Percentiles rank a stretch among this genome's conserved stretches.
Evolutionary conservation across 2,113 vertebrate genomes (phyloP).

Genomic region (Phainopepla nitens): DNA sequence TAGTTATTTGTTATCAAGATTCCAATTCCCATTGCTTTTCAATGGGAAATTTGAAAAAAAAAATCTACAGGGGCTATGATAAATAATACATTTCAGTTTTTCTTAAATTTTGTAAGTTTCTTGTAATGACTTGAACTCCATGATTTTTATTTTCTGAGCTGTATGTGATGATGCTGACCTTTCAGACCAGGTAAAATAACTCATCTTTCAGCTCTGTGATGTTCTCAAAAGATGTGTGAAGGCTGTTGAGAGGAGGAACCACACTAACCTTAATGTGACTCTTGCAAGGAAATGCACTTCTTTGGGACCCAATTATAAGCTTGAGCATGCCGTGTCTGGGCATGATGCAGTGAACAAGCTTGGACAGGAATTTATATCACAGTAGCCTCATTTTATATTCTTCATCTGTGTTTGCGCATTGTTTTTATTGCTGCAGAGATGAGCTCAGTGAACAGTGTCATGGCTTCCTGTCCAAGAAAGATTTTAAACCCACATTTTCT

Average conservation of each 20-base stretch:
- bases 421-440: neutral
- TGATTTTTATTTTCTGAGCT: neutral
- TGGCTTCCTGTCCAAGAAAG: neutral
- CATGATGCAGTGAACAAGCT: neutral
- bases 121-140: neutral
- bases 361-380: neutral
- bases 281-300: neutral
- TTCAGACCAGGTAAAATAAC: neutral
- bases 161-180: neutral
- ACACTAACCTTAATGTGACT: neutral
- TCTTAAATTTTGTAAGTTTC: neutral
- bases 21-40: neutral
- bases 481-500: neutral
- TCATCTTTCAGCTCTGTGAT: neutral
- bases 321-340: neutral
- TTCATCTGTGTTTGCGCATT: neutral
- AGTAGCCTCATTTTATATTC: neutral
- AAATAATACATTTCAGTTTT: neutral
- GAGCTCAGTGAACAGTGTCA: neutral
- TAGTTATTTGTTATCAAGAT: neutral
- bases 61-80: neutral
- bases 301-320: neutral
- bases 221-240: neutral
- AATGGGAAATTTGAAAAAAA: neutral
- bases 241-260: neutral